Base-by-base conservation (phyloP, 2,113 vertebrate genomes). In the Cichladusa arquata region DNA sequence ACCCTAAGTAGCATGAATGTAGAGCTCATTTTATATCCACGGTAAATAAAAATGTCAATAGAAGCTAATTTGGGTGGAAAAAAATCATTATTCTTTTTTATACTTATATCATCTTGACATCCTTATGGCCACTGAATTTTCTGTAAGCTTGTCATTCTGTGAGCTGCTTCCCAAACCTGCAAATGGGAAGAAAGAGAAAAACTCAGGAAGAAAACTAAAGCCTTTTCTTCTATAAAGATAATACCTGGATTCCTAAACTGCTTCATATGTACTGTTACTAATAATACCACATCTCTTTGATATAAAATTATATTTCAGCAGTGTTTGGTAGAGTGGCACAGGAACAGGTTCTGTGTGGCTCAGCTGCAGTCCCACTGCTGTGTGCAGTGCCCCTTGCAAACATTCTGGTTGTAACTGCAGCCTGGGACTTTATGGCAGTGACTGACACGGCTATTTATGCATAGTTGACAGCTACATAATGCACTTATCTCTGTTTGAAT, bases 1-100 rank as follows among this genome's bases (percentile, higher is more conserved):
- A 28, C 5, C 5, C 0, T 24, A 82, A 51, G 7, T 7, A 16
- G 9, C 11, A 44, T 2, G 11, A 17, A 12, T 51, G 4, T 17
- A 60, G 11, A 86, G 3, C 6, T 80, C 16, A 76, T 64, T 77
- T 89, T 69, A 78, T 44, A 78, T 33, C 8, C 10, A 38, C 5
- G 54, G 19, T 22, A 83, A 86, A 79, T 64, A 34, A 48, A 82
- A 74, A 47, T 66, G 9, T 9, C 8, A 67, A 40, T 76, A 64
- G 58, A 64, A 50, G 2, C 7, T 20, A 12, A 79, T 61, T 70
- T 42, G 38, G 4, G 10, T 66, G 20, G 24, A 4, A 47, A 40
- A 80, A 57, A 50, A 10, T 12, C 2, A 38, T 60, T 53, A 38
- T 79, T 91, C 12, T 70, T 23, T 12, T 15, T 66, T 61, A 15